Evolutionary conservation across 2,797 vertebrate species (phyloP), one percentile per base, ranked within the genome.

Genomic region (Aplochiton taeniatus): DNA sequence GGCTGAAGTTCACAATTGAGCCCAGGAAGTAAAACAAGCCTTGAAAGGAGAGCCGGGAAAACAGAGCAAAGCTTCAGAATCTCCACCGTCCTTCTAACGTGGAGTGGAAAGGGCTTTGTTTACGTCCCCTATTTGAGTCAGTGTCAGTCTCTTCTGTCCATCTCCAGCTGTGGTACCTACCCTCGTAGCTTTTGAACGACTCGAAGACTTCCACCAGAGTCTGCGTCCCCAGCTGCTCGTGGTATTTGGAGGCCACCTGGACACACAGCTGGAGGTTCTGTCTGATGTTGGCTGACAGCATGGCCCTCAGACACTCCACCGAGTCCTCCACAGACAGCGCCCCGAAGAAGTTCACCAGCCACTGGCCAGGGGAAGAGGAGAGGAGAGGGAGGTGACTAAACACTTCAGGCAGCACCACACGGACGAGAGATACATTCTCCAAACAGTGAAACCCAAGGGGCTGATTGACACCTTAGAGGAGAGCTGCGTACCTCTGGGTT

Each of bases 181-280:
- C 96, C 90, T 97, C 95, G 12, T 95, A 96, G 82, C 96, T 97
- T 90, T 95, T 96, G 79, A 96, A 96, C 56, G 95, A 95, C 66
- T 97, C 96, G 80, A 97, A 98, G 9, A 98, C 95, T 78, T 98
- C 94, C 80, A 96, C 93, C 68, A 98, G 87, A 0, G 92, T 82
- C 77, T 94, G 91, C 3, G 93, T 96, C 60, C 96, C 94, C 78
- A 97, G 88, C 83, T 96, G 96, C 73, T 98, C 94, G 0, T 97
- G 95, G 82, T 96, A 97, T 77, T 96, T 97, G 4, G 95, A 94
- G 9, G 95, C 95, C 47, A 98, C 93, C 63, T 96, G 96, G 70
- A 97, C 94, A 65, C 93, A 94, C 47, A 96, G 88, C 87, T 97
- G 94, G 48, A 97, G 86, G 82, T 97, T 98, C 86, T 97, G 96